Conservation (phyloP, 2,888 invertebrate genomes). For the Erebia aethiops region DNA sequence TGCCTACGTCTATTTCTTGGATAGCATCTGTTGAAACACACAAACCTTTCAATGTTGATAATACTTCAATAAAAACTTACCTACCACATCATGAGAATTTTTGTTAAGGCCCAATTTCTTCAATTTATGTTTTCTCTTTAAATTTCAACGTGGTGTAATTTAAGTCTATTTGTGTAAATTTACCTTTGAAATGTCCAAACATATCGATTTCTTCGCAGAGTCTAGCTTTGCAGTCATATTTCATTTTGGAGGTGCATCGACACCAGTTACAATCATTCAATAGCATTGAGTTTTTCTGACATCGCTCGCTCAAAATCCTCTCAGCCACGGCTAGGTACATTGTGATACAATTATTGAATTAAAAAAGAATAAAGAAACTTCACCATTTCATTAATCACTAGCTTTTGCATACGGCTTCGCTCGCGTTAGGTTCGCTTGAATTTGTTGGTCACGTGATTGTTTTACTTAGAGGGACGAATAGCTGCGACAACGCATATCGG, state of each 20-base stretch:
- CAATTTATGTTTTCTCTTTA: background rate
- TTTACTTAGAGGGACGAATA: no score
- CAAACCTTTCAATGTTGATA: background rate
- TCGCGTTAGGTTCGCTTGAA: no score
- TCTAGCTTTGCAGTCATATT: constrained; percentile 58
- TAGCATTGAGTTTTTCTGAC: constrained; percentile 46
- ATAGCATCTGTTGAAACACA: constrained; percentile 58
- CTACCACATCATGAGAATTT: background rate
- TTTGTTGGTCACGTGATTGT: no score
- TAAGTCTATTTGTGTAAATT: background rate
- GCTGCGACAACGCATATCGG: no score
- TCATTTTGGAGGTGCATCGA: constrained; percentile 46
- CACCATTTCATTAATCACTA: no score
- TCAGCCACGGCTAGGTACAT: constrained; percentile 51
- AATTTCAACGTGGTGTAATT: background rate
- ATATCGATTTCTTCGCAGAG: constrained; percentile 60
- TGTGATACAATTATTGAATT: background rate
- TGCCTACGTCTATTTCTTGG: constrained; percentile 62
- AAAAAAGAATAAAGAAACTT: no score
- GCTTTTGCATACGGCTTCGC: no score
- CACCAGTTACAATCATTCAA: constrained; percentile 77
- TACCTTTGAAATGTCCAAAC: constrained; percentile 76
- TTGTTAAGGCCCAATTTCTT: background rate
- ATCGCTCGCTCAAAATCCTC: constrained; percentile 52
- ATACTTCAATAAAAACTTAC: background rate